Evolutionary conservation across 2,797 vertebrate genomes (phyloP).

Genomic region (Platalea minor): DNA sequence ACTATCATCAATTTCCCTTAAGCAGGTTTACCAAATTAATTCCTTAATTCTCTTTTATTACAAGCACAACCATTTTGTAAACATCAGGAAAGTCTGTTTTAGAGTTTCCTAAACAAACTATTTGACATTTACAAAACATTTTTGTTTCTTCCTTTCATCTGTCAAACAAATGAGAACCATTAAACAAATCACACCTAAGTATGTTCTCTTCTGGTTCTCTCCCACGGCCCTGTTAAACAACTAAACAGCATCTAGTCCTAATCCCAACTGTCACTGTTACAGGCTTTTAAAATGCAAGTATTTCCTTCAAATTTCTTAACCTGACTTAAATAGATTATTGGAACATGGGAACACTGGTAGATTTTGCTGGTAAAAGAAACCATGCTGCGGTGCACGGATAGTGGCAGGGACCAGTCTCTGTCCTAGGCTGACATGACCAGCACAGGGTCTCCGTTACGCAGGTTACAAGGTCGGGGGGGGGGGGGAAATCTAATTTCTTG

Average conservation of each 20-base stretch:
- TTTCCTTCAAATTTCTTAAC: background rate
- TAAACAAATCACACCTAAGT: background rate
- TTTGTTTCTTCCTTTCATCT: conserved; percentile 5
- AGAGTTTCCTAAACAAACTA: background rate
- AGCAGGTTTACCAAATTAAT: background rate
- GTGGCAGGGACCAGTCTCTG: background rate
- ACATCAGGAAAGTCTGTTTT: background rate
- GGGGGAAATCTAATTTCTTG: background rate
- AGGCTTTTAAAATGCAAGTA: background rate
- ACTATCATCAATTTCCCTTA: background rate
- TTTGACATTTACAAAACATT: background rate
- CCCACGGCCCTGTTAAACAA: background rate
- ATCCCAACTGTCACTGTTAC: background rate
- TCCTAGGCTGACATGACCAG: background rate
- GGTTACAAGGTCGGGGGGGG: background rate
- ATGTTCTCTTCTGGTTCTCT: background rate
- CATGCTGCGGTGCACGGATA: background rate
- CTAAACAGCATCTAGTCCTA: background rate
- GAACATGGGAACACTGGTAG: background rate
- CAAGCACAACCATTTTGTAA: background rate
- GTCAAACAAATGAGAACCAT: background rate
- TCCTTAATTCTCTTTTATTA: background rate
- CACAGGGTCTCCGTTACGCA: background rate
- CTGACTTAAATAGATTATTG: background rate
- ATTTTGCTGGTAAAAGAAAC: background rate